phyloP scores from a whole-genome alignment of 2,797 vertebrate species.

The Pagetopsis macropterus region DNA sequence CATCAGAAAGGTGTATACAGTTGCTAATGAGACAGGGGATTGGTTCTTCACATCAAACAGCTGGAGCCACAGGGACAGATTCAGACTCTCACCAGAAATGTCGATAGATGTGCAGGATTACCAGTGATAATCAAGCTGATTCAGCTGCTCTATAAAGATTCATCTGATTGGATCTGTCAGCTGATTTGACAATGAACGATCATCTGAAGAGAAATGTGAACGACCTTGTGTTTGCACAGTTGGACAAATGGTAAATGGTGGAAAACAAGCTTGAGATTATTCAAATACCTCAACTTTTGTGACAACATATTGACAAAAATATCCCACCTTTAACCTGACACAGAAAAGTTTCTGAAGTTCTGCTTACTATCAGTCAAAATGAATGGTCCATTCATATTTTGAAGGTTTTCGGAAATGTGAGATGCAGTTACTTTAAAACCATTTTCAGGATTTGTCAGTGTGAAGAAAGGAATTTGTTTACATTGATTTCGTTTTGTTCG shows the following conservation, averaged over 20 bases:
- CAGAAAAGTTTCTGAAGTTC: neutral
- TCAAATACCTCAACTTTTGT: neutral
- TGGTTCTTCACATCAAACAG: slow-evolving; percentile 36
- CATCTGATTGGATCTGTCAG: slow-evolving; percentile 14
- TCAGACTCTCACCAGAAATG: slow-evolving; percentile 12
- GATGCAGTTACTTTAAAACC: neutral
- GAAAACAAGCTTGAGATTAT: neutral
- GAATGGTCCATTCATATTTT: neutral
- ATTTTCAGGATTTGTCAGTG: neutral
- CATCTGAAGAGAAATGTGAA: neutral
- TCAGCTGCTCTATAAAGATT: neutral
- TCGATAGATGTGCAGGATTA: neutral
- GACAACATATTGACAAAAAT: neutral
- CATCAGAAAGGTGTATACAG: slow-evolving; percentile 7
- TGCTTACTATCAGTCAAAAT: neutral
- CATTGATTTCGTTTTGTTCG: too few relatives aligned
- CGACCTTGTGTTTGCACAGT: neutral
- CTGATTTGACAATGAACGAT: neutral
- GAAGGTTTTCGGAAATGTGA: neutral
- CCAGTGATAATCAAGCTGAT: slow-evolving; percentile 1
- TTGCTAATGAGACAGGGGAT: slow-evolving; percentile 22
- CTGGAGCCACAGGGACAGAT: slow-evolving; percentile 27
- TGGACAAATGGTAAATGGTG: neutral
- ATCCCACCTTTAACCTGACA: neutral
- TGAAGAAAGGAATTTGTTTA: too few relatives aligned